A percentile compares a stretch with the other conserved stretches of the same genome.
Conservation (phyloP, 2,113 vertebrate genomes). For the Spea multiplicata region DNA sequence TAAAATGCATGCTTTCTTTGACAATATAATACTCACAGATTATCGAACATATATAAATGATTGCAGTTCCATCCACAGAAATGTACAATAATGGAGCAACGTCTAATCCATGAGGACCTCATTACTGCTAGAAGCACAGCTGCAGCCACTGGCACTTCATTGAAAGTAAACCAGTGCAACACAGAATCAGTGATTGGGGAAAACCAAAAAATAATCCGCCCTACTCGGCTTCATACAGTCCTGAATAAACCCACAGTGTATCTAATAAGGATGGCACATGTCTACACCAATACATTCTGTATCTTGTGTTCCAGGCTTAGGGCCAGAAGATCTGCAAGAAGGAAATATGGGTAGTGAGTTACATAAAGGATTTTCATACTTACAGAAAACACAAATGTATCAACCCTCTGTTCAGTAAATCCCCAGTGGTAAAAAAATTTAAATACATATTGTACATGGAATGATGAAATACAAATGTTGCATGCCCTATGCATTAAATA, state of each 20-base stretch:
- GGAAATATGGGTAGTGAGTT: constrained; percentile 8
- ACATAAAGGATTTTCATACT: constrained; percentile 19
- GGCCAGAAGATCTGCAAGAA: constrained; percentile 22
- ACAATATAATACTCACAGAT: background rate
- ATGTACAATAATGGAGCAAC: background rate
- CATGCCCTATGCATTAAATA: no score
- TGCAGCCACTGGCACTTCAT: background rate
- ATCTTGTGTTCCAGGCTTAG: constrained; percentile 31
- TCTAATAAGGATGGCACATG: constrained; percentile 24
- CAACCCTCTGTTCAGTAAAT: background rate
- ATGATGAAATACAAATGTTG: background rate
- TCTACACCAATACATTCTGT: constrained; percentile 21
- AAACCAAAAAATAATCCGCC: background rate
- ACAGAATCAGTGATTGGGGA: background rate
- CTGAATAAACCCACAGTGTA: constrained; percentile 25
- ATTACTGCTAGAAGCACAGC: background rate
- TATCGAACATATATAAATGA: background rate
- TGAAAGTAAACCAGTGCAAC: background rate
- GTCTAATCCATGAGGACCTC: background rate
- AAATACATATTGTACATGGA: background rate
- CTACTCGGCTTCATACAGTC: constrained; percentile 17
- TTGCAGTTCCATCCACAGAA: no score
- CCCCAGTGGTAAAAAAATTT: background rate
- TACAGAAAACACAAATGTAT: constrained; percentile 9
- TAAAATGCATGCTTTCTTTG: no score